phyloP scores from a whole-genome alignment of 1,140 invertebrate species.

The Amyelois transitella region DNA sequence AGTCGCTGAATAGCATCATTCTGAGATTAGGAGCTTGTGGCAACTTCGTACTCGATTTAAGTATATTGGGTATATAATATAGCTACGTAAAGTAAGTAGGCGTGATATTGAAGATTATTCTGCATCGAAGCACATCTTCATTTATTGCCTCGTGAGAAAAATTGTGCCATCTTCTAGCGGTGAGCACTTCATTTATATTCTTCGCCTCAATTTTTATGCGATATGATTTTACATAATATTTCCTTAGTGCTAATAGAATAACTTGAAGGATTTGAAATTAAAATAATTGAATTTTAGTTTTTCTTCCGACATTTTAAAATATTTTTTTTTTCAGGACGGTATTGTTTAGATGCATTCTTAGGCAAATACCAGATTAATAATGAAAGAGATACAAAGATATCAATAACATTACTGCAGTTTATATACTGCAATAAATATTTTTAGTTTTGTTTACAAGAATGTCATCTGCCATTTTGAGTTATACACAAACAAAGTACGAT shows the following conservation, averaged over 20 bases:
- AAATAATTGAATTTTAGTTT: too few species aligned
- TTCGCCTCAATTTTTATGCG: conserved; percentile 1
- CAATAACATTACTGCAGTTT: too few species aligned
- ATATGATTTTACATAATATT: conserved; percentile 1
- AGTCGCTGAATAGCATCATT: neutral
- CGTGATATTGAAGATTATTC: conserved; percentile 56
- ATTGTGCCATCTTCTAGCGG: conserved; percentile 18
- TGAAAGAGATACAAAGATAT: neutral
- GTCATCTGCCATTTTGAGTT: neutral
- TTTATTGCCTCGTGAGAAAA: conserved; percentile 35
- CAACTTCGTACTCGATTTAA: conserved; percentile 7
- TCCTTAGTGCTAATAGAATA: neutral
- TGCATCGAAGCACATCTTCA: conserved; percentile 29
- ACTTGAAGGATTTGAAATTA: too few species aligned
- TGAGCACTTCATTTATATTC: conserved; percentile 19
- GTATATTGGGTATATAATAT: neutral
- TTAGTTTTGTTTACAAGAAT: too few species aligned
- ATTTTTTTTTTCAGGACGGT: too few species aligned
- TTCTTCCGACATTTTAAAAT: too few species aligned
- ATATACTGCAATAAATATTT: too few species aligned
- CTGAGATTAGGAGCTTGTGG: neutral
- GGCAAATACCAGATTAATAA: too few species aligned
- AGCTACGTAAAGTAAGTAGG: conserved; percentile 26
- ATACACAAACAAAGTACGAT: neutral
- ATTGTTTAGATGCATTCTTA: too few species aligned